These are phyloP conservation scores for Mohoua ochrocephala DNA, from an alignment of 2,113 vertebrate species.

Conservation along the genomic window DNA sequence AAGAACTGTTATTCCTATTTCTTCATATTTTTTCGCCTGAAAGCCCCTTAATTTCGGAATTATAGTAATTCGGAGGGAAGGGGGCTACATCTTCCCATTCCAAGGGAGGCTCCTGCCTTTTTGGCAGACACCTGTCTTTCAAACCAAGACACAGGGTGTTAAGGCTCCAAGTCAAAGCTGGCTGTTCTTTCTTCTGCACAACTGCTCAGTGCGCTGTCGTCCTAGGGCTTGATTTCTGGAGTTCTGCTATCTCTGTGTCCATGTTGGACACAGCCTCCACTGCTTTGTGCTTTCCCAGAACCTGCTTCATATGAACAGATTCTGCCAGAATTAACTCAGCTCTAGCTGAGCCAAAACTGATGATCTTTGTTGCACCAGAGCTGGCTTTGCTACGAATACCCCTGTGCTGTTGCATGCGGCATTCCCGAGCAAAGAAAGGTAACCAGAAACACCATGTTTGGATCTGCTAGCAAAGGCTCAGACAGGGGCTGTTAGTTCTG, in stretches of 20 bases:
- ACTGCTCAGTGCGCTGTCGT: neutral
- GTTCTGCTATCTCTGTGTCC: fast-evolving
- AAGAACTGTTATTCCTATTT: too few species aligned
- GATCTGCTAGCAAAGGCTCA: neutral
- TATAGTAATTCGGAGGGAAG: too few species aligned
- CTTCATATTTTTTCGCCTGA: too few species aligned
- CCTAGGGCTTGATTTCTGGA: neutral
- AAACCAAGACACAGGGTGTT: too few species aligned
- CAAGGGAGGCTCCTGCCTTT: too few species aligned
- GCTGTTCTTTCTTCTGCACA: neutral
- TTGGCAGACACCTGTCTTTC: too few species aligned
- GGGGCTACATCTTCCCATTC: too few species aligned
- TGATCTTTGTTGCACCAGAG: neutral
- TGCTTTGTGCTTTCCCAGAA: neutral
- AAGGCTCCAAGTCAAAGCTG: fast-evolving
- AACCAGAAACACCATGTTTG: neutral
- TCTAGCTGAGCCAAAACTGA: neutral
- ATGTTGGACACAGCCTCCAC: fast-evolving
- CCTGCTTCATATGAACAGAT: neutral
- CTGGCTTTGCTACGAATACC: neutral
- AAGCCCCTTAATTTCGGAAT: too few species aligned
- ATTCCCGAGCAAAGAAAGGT: neutral
- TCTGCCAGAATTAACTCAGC: neutral
- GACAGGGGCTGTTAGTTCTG: neutral
- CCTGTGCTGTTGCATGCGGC: neutral